Evolutionary conservation across 2,888 invertebrate species (phyloP).

Genomic region (Agrotis clavis): DNA sequence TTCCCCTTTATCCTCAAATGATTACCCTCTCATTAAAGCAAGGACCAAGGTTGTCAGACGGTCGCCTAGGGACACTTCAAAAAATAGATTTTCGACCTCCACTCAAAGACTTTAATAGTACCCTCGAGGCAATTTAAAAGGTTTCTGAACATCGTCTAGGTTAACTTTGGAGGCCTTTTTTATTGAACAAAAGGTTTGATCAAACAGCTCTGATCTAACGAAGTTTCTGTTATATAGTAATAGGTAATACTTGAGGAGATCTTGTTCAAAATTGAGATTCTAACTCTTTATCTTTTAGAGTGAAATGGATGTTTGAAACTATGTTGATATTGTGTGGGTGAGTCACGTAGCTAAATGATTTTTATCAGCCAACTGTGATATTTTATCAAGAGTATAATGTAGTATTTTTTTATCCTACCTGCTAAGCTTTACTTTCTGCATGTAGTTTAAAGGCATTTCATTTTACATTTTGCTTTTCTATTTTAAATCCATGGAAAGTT

Average conservation of each 20-base stretch:
- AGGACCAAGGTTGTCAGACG: constrained; percentile 12
- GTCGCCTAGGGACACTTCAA: constrained; percentile 37
- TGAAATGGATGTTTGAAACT: constrained; percentile 7
- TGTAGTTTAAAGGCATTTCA: too few relatives aligned
- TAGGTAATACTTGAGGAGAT: constrained; percentile 29
- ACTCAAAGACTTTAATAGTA: constrained; percentile 41
- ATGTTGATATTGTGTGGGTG: neutral
- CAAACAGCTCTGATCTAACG: constrained; percentile 47
- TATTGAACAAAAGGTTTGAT: constrained; percentile 55
- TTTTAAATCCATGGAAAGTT: too few relatives aligned
- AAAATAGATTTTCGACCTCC: constrained; percentile 49
- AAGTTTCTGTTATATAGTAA: constrained; percentile 25
- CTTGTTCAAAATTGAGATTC: constrained; percentile 32
- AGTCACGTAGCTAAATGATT: neutral
- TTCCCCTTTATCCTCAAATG: constrained; percentile 14
- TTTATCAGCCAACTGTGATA: neutral
- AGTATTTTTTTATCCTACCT: too few relatives aligned
- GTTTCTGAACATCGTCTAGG: constrained; percentile 39
- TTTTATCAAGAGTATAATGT: neutral
- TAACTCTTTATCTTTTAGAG: constrained; percentile 28
- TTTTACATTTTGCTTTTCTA: too few relatives aligned
- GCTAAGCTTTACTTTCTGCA: too few relatives aligned
- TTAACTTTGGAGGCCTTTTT: constrained; percentile 47
- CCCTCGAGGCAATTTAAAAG: constrained; percentile 56
- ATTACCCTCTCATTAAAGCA: constrained; percentile 23